Conservation (phyloP, 2,797 vertebrate genomes). For the Myotis pilosus region DNA sequence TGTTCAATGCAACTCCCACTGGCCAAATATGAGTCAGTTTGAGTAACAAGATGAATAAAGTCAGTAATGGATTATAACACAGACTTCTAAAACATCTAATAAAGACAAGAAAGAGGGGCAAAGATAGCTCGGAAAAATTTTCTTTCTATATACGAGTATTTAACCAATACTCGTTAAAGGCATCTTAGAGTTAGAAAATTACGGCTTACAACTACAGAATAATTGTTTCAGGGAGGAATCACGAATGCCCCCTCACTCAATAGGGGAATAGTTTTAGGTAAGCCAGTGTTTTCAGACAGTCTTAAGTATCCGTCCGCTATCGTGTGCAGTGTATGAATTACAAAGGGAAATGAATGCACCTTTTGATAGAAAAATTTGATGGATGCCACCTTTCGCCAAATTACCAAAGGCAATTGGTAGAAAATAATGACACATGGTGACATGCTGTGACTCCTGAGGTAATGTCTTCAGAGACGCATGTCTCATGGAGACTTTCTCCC, state of each 20-base stretch:
- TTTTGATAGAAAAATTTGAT: not conserved
- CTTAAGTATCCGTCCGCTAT: not conserved
- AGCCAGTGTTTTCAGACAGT: not conserved
- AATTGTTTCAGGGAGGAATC: not conserved
- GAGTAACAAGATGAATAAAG: conserved; percentile 3
- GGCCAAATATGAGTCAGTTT: not conserved
- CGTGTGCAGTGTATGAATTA: not conserved
- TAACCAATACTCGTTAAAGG: not conserved
- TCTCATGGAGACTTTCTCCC: not conserved
- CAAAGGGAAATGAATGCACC: not conserved
- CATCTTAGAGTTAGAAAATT: not conserved
- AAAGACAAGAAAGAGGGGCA: not conserved
- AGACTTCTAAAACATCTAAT: not conserved
- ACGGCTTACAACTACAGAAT: not conserved
- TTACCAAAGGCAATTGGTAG: not conserved
- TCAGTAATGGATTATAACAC: not conserved
- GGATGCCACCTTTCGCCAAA: not conserved
- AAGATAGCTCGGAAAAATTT: not conserved
- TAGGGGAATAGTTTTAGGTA: not conserved
- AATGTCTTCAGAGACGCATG: not conserved
- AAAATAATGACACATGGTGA: not conserved
- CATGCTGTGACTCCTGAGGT: not conserved
- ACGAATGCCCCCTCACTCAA: not conserved
- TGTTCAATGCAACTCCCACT: not conserved
- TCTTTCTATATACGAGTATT: not conserved